Percentiles rank a stretch among this genome's conserved stretches.
Evolutionary conservation across 2,888 invertebrate genomes (phyloP).

Genomic region (Cyclophora albipunctata): DNA sequence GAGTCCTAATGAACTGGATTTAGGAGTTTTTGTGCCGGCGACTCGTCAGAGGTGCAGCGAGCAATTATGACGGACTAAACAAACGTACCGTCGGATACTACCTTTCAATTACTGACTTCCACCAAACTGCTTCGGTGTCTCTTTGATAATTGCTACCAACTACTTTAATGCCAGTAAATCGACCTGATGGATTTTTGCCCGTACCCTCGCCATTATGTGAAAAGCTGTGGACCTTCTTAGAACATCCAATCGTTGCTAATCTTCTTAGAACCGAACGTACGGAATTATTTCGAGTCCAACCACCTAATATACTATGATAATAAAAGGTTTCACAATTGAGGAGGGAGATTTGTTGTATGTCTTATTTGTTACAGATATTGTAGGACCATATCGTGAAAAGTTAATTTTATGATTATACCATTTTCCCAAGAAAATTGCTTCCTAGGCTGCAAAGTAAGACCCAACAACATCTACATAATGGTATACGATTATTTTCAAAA

Average conservation of each 20-base stretch:
- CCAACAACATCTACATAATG: too few species aligned
- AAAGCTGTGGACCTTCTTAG: slow-evolving; percentile 55
- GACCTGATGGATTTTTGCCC: slow-evolving; percentile 44
- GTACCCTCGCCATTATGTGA: slow-evolving; percentile 44
- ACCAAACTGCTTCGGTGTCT: slow-evolving; percentile 33
- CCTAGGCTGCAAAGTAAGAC: too few species aligned
- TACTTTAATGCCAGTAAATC: slow-evolving; percentile 44
- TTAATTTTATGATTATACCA: too few species aligned
- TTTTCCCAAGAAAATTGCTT: too few species aligned
- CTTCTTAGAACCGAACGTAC: slow-evolving; percentile 62
- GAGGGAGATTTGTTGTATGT: slow-evolving; percentile 17
- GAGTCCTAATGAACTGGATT: slow-evolving; percentile 76
- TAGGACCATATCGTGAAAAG: too few species aligned
- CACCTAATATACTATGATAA: slow-evolving; percentile 67
- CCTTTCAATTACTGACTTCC: slow-evolving; percentile 43
- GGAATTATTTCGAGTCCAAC: slow-evolving; percentile 67
- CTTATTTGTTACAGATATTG: slow-evolving; percentile 9
- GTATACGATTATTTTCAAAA: too few species aligned
- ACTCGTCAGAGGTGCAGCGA: slow-evolving; percentile 71
- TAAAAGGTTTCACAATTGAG: slow-evolving; percentile 61
- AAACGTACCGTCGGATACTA: slow-evolving; percentile 47
- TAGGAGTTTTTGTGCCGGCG: slow-evolving; percentile 73
- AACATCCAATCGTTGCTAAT: slow-evolving; percentile 73
- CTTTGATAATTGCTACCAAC: slow-evolving; percentile 35
- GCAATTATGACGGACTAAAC: slow-evolving; percentile 72